Conservation (phyloP, 2,113 vertebrate species). For the Cranoglanis bouderius region DNA sequence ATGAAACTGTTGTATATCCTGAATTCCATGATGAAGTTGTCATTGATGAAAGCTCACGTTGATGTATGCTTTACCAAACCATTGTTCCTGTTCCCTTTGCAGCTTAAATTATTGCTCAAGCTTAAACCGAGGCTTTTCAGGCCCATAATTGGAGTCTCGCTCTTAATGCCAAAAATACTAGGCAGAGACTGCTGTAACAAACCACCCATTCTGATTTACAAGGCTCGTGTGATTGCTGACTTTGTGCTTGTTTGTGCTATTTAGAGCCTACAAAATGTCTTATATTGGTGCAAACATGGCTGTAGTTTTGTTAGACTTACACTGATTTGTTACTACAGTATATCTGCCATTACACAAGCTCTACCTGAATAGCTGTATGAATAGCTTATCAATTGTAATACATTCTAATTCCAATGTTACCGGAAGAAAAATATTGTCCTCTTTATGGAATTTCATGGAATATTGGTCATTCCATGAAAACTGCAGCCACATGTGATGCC, state of each 20-base stretch:
- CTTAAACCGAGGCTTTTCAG: not conserved
- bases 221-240: not conserved
- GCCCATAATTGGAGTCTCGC: not conserved
- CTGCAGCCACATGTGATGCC: too few species aligned
- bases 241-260: not conserved
- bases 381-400: not conserved
- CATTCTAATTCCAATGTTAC: not conserved
- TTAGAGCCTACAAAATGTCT: not conserved
- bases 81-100: not conserved
- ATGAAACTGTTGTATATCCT: not conserved
- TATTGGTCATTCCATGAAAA: too few species aligned
- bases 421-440: not conserved
- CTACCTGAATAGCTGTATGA: not conserved
- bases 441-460: too few species aligned
- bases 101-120: not conserved
- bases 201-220: not conserved
- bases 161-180: not conserved
- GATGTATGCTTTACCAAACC: not conserved
- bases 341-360: not conserved
- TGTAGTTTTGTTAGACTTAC: not conserved
- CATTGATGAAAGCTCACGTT: not conserved
- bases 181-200: not conserved
- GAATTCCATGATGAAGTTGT: not conserved
- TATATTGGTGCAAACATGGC: not conserved
- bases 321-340: not conserved